A percentile compares a stretch with the other conserved stretches of the same genome.
phyloP scores from a whole-genome alignment of 2,888 invertebrate genomes.

The Masnerella sp. region DNA sequence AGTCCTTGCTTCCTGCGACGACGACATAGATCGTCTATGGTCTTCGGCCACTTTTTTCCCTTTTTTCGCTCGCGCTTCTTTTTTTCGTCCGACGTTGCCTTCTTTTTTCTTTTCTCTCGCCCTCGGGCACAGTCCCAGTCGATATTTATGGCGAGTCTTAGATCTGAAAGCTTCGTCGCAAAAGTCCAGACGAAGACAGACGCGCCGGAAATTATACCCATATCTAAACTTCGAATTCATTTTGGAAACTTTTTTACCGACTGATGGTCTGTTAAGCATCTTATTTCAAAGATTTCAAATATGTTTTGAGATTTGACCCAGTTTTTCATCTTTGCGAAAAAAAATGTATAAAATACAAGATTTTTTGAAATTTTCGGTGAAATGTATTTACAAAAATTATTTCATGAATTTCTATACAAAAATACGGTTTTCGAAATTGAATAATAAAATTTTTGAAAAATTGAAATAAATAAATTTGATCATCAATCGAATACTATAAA shows the following conservation, averaged over 20 bases:
- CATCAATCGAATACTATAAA: no score
- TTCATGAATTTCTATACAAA: no score
- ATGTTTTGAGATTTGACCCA: no score
- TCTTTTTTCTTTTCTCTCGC: constrained; percentile 35
- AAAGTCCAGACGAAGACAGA: constrained; percentile 44
- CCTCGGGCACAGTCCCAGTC: constrained; percentile 69
- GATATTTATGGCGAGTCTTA: constrained; percentile 76
- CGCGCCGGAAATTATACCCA: neutral
- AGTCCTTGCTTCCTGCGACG: constrained; percentile 59
- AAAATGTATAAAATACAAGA: no score
- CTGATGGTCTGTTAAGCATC: no score
- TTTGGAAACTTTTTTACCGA: neutral
- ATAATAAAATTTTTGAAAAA: no score
- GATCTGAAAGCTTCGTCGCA: constrained; percentile 64
- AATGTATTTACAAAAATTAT: no score
- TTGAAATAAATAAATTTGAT: no score
- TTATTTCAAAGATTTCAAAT: no score
- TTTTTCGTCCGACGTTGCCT: constrained; percentile 30
- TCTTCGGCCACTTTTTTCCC: constrained; percentile 30
- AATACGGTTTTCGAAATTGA: no score
- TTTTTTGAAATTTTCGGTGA: no score
- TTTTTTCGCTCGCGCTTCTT: constrained; percentile 12
- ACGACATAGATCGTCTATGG: constrained; percentile 59
- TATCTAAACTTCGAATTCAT: constrained; percentile 5
- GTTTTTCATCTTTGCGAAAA: no score